A percentile compares a stretch with the other conserved stretches of the same genome.
Evolutionary conservation across 2,888 invertebrate genomes (phyloP).

Genomic region (Antitype chi): DNA sequence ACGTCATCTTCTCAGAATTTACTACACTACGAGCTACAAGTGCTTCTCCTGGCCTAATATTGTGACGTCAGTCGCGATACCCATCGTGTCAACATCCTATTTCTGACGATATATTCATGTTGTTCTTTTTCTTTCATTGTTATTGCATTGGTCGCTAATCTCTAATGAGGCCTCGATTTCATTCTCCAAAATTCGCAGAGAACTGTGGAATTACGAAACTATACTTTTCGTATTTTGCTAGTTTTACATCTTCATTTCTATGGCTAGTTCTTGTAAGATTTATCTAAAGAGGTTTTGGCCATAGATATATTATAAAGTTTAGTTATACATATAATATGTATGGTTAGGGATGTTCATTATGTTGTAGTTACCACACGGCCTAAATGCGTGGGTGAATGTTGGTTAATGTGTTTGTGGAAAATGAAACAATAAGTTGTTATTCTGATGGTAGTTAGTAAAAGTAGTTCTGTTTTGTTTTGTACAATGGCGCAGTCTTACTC

Average conservation of each 20-base stretch:
- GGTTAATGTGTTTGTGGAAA: conserved; percentile 68
- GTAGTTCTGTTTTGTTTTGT: conserved; percentile 75
- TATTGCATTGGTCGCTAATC: conserved; percentile 16
- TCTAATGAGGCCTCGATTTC: neutral
- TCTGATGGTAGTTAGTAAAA: conserved; percentile 80
- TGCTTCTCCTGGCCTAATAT: conserved; percentile 11
- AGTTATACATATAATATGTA: neutral
- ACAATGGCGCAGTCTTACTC: conserved; percentile 76
- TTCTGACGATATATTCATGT: conserved; percentile 3
- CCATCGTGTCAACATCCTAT: conserved; percentile 26
- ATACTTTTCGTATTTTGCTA: neutral
- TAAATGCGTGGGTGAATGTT: conserved; percentile 56
- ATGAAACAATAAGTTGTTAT: conserved; percentile 73
- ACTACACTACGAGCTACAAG: conserved; percentile 14
- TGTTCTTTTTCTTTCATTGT: conserved; percentile 2
- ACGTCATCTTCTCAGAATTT: conserved; percentile 29
- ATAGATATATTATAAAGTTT: neutral
- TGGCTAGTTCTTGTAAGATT: neutral
- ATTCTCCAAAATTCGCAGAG: neutral
- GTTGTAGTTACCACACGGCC: conserved; percentile 40
- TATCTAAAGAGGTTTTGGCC: conserved; percentile 16
- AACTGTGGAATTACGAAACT: neutral
- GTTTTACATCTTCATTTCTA: conserved; percentile 1
- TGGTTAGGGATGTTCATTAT: conserved; percentile 31
- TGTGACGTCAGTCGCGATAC: conserved; percentile 8